Percentiles rank a stretch among this genome's conserved stretches.
Evolutionary conservation across 2,888 invertebrate genomes (phyloP).

Genomic region (Tipula lateralis): DNA sequence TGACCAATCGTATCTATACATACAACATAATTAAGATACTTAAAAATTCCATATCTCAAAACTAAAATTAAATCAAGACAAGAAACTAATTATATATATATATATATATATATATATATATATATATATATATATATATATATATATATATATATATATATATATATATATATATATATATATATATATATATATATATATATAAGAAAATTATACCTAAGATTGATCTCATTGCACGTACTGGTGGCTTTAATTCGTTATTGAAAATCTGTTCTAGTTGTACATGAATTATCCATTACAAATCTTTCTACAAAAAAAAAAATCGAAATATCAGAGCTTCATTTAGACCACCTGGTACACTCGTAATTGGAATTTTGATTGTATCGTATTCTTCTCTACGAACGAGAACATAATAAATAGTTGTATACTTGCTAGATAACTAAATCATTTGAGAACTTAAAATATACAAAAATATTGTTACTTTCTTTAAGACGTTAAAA

Average conservation of each 20-base stretch:
- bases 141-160: not conserved
- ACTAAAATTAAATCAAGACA: not conserved
- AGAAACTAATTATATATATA: not conserved
- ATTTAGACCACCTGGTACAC: not conserved
- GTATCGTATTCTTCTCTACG: not conserved
- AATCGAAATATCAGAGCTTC: not conserved
- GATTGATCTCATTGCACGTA: not conserved
- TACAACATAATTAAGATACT: not conserved
- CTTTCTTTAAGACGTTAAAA: not conserved
- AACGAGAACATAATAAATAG: not conserved
- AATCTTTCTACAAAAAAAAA: not conserved
- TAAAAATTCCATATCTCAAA: not conserved
- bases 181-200: not conserved
- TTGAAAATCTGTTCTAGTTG: not conserved
- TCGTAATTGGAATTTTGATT: not conserved
- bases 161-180: not conserved
- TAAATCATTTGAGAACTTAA: not conserved
- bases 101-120: not conserved
- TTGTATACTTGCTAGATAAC: not conserved
- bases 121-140: not conserved
- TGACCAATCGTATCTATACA: not conserved
- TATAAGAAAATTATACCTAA: not conserved
- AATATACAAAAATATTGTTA: not conserved
- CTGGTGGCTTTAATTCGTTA: not conserved
- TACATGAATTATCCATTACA: not conserved